Evolutionary conservation across 2,888 invertebrate genomes (phyloP), one percentile per base, ranked within the genome.

Genomic region (Peribatodes rhomboidaria): DNA sequence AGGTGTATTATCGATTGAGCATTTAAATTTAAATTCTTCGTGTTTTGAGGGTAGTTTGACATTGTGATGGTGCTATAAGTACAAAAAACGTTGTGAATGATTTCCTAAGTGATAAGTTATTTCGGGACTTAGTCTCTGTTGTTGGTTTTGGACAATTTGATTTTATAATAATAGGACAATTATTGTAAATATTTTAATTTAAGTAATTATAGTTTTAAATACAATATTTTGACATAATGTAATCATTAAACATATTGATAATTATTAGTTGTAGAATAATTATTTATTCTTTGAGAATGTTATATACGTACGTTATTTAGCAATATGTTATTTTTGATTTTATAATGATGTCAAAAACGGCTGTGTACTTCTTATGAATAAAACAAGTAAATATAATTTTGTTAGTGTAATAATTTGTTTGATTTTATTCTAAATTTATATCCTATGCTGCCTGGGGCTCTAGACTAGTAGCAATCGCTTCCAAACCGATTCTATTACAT

Each of bases 341-440:
- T 22, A 44, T 46, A 55, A 66, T 65, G 70, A 76, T 84, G 77
- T 83, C 80, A 83, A 86, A 85, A 85, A 90, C 86, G 92, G 92
- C 92, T 92, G 92, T 92, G 92, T 92, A 91, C 88, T 91, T 92
- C 83, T 81, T 87, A 87, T 78, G 77, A 80, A 69, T 89, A 89
- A n/a, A n/a, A 84, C 79, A 71, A 84, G 84, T 79, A 77, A 83
- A 82, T 72, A 61, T 70, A 73, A 66, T 66, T 61, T 65, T 66
- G 59, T n/a, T n/a, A 59, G 31, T 14, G 55, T 59, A 49, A 47
- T 3, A 14, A 27, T 22, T 31, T 31, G n/a, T 47, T 44, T 35
- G 0, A 18, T 31, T 56, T 11, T 46, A 20, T 27, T 27, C 27
- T 27, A 27, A 2, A 27, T 27, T 27, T 27, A 4, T 27, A 27